Conservation (phyloP, 2,888 invertebrate genomes). For the Lapara coniferarum region DNA sequence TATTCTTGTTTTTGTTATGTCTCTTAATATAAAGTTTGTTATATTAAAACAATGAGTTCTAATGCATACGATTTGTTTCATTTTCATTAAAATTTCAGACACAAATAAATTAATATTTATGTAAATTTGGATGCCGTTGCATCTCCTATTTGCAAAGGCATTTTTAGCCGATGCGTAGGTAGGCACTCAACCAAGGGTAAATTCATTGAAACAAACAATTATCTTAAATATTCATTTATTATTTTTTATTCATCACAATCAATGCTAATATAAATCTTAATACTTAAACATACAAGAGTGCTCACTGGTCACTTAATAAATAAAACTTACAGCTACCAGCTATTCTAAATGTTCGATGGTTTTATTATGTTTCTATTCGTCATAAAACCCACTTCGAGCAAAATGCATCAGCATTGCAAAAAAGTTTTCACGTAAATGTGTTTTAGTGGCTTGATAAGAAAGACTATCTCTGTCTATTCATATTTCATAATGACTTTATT, state of each 20-base stretch:
- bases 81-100: background rate
- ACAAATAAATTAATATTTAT: no score
- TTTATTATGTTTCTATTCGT: conserved; percentile 3
- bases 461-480: no score
- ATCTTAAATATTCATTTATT: conserved; percentile 11
- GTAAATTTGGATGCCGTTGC: no score
- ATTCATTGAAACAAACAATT: background rate
- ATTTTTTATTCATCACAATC: conserved; percentile 10
- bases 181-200: background rate
- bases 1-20: no score
- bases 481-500: no score
- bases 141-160: no score
- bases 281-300: conserved; percentile 17
- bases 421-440: no score
- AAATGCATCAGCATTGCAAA: background rate
- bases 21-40: background rate
- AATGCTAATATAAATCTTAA: conserved; percentile 14
- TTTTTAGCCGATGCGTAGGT: no score
- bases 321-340: conserved; percentile 26
- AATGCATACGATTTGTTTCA: background rate
- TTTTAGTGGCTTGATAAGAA: no score
- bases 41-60: background rate
- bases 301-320: conserved; percentile 21
- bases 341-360: background rate
- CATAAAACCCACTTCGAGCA: background rate